A percentile compares a stretch with the other conserved stretches of the same genome.
Conservation (phyloP, 1,140 invertebrate species). For the Oryctes rhinoceros region DNA sequence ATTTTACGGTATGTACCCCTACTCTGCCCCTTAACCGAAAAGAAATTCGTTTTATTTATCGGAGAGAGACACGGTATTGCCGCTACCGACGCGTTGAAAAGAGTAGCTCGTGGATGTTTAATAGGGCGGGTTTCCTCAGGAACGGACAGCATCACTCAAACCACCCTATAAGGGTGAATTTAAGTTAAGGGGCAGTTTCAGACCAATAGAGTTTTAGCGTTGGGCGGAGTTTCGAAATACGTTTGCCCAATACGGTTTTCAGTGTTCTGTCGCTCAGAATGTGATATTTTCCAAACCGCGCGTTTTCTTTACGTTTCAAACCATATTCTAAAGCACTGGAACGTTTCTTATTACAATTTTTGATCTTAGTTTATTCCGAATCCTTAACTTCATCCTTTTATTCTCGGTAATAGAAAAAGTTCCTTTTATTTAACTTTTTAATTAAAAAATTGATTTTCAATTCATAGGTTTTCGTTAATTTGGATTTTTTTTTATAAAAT, state of each 20-base stretch:
- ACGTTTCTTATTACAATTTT: constrained; percentile 43
- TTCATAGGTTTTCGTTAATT: too few species aligned
- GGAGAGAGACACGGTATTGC: constrained; percentile 47
- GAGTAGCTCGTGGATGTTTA: constrained; percentile 30
- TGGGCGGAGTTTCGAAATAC: constrained; percentile 60
- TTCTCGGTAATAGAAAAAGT: not conserved
- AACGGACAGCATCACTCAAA: constrained; percentile 53
- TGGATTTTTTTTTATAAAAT: too few species aligned
- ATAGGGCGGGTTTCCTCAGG: constrained; percentile 43
- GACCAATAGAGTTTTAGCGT: constrained; percentile 58
- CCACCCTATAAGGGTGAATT: constrained; percentile 61
- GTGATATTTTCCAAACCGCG: constrained; percentile 45
- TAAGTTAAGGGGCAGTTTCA: constrained; percentile 58
- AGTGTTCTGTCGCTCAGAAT: constrained; percentile 56
- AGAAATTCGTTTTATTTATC: constrained; percentile 39
- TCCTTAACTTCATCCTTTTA: constrained; percentile 1
- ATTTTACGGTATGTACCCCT: constrained; percentile 53
- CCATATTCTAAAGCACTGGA: constrained; percentile 47
- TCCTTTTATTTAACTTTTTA: not conserved
- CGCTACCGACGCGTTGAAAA: constrained; percentile 20
- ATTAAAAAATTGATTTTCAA: not conserved
- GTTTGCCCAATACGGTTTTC: constrained; percentile 62
- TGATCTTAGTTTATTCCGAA: constrained; percentile 31
- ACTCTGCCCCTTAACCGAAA: constrained; percentile 41
- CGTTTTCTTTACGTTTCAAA: constrained; percentile 41